Percentiles rank a stretch among this genome's conserved stretches.
Evolutionary conservation across 1,140 invertebrate species (phyloP).

Genomic region (Ostrea denselamellosa): DNA sequence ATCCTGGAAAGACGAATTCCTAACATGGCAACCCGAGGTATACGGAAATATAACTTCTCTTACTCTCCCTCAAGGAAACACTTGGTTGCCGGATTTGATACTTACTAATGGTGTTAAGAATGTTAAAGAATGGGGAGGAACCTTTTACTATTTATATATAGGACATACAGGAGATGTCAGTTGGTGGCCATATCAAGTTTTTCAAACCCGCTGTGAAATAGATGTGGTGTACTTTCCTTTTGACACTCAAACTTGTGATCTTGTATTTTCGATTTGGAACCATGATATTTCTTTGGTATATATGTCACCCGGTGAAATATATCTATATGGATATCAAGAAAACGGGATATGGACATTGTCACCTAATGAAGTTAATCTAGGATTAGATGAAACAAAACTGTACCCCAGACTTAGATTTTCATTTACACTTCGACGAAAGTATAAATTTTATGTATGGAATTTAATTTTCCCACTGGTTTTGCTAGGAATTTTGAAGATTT

Average conservation of each 20-base stretch:
- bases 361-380: background rate
- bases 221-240: background rate
- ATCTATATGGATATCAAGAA: background rate
- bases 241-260: background rate
- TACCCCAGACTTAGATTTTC: background rate
- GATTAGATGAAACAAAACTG: background rate
- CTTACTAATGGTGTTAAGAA: background rate
- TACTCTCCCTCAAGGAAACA: background rate
- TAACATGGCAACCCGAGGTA: background rate
- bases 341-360: background rate
- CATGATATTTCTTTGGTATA: background rate
- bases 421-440: background rate
- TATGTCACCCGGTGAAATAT: background rate
- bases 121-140: background rate
- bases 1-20: background rate
- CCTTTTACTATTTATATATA: background rate
- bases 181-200: background rate
- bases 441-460: constrained; percentile 1
- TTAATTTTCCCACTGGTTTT: background rate
- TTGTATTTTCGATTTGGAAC: background rate
- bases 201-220: background rate
- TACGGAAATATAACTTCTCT: background rate
- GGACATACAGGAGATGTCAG: background rate
- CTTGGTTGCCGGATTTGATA: background rate
- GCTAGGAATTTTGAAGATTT: background rate